These are phyloP conservation scores for Corythornis leucogaster DNA, from an alignment of 2,797 vertebrate species.

Conservation along the genomic window DNA sequence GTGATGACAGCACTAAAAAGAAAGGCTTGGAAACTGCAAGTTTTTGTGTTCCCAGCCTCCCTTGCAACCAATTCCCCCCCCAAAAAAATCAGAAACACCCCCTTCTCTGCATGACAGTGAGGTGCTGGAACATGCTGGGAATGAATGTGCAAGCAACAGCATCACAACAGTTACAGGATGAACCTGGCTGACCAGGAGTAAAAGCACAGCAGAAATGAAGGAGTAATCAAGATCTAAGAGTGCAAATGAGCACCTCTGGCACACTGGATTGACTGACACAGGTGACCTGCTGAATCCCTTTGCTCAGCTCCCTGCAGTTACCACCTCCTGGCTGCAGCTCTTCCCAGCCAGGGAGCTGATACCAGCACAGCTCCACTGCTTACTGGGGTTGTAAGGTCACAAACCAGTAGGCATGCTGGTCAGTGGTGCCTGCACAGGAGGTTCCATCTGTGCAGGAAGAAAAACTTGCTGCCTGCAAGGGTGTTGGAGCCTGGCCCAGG, in stretches of 20 bases:
- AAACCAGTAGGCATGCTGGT: fast-evolving
- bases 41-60: not conserved
- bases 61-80: not conserved
- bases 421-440: not conserved
- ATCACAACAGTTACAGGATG: not conserved
- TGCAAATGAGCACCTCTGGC: not conserved
- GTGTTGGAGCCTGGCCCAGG: not conserved
- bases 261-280: fast-evolving
- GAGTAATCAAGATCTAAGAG: slow-evolving; percentile 5
- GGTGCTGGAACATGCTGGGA: not conserved
- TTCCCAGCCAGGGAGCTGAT: fast-evolving
- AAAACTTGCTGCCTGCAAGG: not conserved
- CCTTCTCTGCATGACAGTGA: not conserved
- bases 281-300: not conserved
- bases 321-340: not conserved
- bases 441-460: not conserved
- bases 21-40: not conserved
- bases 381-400: not conserved
- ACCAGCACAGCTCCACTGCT: not conserved
- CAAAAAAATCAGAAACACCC: not conserved
- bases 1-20: not conserved
- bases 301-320: not conserved
- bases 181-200: not conserved
- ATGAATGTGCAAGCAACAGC: not conserved
- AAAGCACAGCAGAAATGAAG: not conserved